phyloP scores from a whole-genome alignment of 2,888 invertebrate genomes.

The Drosophila nr. fundita region DNA sequence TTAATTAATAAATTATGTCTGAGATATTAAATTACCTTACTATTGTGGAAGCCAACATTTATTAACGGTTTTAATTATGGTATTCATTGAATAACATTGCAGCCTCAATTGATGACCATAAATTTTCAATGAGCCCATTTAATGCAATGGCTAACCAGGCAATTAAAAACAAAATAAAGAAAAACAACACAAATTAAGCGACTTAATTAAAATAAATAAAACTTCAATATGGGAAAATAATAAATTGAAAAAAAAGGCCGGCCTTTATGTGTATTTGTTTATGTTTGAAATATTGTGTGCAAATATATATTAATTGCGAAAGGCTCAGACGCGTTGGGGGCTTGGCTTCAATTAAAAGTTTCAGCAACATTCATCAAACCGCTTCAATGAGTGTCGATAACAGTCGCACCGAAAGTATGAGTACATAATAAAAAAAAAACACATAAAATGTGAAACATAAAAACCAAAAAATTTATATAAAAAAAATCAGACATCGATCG shows the following conservation, averaged over 20 bases:
- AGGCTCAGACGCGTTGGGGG: slow-evolving; percentile 28
- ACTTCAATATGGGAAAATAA: slow-evolving; percentile 39
- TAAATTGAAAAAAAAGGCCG: slow-evolving; percentile 18
- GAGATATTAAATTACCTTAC: slow-evolving; percentile 1
- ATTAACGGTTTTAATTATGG: slow-evolving; percentile 27
- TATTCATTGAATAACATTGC: slow-evolving; percentile 20
- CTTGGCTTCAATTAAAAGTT: slow-evolving; percentile 77
- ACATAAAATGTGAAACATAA: slow-evolving; percentile 55
- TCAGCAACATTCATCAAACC: slow-evolving; percentile 64
- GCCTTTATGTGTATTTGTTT: slow-evolving; percentile 16
- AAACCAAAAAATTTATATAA: slow-evolving; percentile 15
- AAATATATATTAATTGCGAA: slow-evolving; percentile 68
- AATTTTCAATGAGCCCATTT: slow-evolving; percentile 38
- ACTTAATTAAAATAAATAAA: slow-evolving; percentile 69
- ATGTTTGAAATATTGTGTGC: slow-evolving; percentile 40
- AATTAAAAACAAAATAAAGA: slow-evolving; percentile 41
- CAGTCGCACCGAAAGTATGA: slow-evolving; percentile 61
- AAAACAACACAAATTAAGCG: slow-evolving; percentile 52
- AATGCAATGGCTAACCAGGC: slow-evolving; percentile 42
- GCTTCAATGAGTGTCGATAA: slow-evolving; percentile 71
- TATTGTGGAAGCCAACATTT: slow-evolving; percentile 11
- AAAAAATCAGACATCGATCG: slow-evolving; percentile 56
- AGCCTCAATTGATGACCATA: slow-evolving; percentile 32
- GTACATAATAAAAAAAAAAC: slow-evolving; percentile 64
- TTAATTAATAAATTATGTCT: slow-evolving; percentile 15